phyloP scores from a whole-genome alignment of 2,888 invertebrate genomes.

The Dicranocentrus wangi region DNA sequence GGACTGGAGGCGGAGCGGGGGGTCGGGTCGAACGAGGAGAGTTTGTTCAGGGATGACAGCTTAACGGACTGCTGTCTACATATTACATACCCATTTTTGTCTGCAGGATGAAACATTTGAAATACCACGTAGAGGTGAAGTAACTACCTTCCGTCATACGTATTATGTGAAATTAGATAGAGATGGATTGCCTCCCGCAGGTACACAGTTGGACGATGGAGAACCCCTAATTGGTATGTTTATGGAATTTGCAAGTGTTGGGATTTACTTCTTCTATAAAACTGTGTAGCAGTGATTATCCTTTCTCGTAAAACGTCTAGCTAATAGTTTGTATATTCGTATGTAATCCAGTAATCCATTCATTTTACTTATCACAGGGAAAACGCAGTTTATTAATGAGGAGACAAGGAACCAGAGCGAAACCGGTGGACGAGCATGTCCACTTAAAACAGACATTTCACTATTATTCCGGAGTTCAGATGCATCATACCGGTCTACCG shows the following conservation, averaged over 20 bases:
- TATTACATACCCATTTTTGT: not conserved
- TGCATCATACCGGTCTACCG: constrained; percentile 78
- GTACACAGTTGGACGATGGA: constrained; percentile 74
- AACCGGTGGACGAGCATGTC: constrained; percentile 75
- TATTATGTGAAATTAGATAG: constrained; percentile 36
- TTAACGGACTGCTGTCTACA: no score
- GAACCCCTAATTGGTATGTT: constrained; percentile 73
- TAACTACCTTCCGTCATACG: not conserved
- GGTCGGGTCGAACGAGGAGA: no score
- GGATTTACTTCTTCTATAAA: no score
- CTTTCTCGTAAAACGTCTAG: no score
- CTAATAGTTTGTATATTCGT: no score
- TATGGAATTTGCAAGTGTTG: not conserved
- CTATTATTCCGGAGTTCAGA: constrained; percentile 74
- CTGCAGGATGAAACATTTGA: constrained; percentile 61
- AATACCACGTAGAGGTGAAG: constrained; percentile 13
- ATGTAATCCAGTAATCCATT: no score
- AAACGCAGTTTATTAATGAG: constrained; percentile 24
- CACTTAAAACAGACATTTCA: constrained; percentile 78
- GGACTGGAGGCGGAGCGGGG: no score
- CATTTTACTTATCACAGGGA: no score
- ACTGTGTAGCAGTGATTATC: no score
- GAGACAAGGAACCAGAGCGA: constrained; percentile 63
- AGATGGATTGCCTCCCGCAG: constrained; percentile 59
- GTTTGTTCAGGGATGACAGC: no score